Percentiles rank a stretch among this genome's conserved stretches.
These are phyloP conservation scores for Strix aluco DNA, from an alignment of 2,113 vertebrate genomes.

Conservation along the genomic window DNA sequence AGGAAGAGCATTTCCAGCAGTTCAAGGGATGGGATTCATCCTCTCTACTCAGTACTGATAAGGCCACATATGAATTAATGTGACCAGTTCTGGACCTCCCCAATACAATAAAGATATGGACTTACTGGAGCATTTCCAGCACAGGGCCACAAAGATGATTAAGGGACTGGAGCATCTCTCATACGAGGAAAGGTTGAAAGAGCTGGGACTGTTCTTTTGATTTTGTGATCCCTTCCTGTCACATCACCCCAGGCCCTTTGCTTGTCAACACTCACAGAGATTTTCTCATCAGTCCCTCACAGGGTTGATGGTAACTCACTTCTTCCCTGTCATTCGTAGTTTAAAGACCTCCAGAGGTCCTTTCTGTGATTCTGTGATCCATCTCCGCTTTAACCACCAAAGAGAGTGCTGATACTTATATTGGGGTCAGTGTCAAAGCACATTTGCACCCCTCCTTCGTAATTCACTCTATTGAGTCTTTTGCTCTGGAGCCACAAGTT, in stretches of 20 bases:
- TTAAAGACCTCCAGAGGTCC: background rate
- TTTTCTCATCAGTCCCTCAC: background rate
- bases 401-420: background rate
- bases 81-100: background rate
- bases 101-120: background rate
- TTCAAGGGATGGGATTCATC: background rate
- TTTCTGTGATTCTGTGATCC: background rate
- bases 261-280: background rate
- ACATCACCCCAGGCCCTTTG: background rate
- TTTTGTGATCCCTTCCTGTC: background rate
- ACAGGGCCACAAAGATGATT: background rate
- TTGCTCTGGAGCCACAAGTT: background rate
- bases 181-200: background rate
- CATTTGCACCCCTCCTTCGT: background rate
- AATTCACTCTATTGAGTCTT: background rate
- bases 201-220: background rate
- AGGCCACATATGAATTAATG: background rate
- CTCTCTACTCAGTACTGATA: background rate
- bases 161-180: background rate
- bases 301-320: background rate
- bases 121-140: background rate
- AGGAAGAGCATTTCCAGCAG: background rate
- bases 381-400: background rate
- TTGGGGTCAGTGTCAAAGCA: background rate
- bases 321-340: background rate